phyloP scores from a whole-genome alignment of 2,888 invertebrate genomes.

The Tuta absoluta region DNA sequence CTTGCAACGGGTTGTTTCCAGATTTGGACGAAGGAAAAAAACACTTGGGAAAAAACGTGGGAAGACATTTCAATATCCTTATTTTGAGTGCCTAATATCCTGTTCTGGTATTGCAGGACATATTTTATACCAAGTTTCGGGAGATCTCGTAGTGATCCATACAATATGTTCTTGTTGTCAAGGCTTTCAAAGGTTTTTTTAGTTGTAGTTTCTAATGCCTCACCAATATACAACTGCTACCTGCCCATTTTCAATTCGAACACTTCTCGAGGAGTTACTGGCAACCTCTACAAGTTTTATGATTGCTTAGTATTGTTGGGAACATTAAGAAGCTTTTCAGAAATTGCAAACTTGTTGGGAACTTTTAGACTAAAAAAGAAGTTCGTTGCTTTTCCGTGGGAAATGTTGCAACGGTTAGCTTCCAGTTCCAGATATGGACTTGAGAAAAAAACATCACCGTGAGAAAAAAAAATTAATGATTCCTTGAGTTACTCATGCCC shows the following conservation, averaged over 20 bases:
- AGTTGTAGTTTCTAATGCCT: too few relatives aligned
- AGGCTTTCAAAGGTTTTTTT: too few relatives aligned
- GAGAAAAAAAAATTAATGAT: neutral
- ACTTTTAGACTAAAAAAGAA: slow-evolving; percentile 13
- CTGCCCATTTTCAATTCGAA: neutral
- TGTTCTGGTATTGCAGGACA: too few relatives aligned
- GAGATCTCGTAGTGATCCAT: too few relatives aligned
- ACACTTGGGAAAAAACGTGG: too few relatives aligned
- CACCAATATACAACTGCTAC: too few relatives aligned
- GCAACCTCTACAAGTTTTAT: neutral
- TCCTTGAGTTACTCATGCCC: neutral
- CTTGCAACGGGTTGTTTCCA: too few relatives aligned
- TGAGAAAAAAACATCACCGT: neutral
- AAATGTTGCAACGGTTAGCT: slow-evolving; percentile 7
- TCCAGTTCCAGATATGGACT: neutral
- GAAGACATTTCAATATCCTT: too few relatives aligned
- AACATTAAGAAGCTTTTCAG: slow-evolving; percentile 44
- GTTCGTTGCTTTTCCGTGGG: slow-evolving; percentile 26
- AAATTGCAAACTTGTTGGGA: slow-evolving; percentile 31
- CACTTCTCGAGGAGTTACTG: neutral
- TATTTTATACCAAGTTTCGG: too few relatives aligned
- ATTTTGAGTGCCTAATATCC: too few relatives aligned
- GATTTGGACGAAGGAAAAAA: too few relatives aligned
- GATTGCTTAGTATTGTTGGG: slow-evolving; percentile 16
- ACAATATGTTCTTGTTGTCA: too few relatives aligned